Percentiles rank a stretch among this genome's conserved stretches.
phyloP scores from a whole-genome alignment of 1,140 invertebrate genomes.

The Cardiocondyla obscurior region DNA sequence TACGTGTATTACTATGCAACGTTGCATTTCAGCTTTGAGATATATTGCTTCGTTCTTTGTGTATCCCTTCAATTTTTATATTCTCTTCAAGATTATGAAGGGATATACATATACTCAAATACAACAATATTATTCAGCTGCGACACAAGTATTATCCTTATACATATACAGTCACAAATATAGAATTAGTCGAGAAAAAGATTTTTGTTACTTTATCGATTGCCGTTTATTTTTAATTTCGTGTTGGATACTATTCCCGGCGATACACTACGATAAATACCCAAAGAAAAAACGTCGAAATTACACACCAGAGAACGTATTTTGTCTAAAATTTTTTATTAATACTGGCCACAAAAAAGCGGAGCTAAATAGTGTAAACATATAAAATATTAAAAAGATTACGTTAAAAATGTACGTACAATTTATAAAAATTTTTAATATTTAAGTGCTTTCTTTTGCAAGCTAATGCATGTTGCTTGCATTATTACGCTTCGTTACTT shows the following conservation, averaged over 20 bases:
- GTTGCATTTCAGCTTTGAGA: conserved; percentile 13
- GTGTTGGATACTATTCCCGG: too few species aligned
- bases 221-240: too few species aligned
- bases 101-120: conserved; percentile 23
- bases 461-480: not conserved
- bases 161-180: conserved; percentile 16
- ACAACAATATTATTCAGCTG: conserved; percentile 31
- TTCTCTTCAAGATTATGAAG: conserved; percentile 25
- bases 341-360: not conserved
- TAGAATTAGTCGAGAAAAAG: not conserved
- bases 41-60: conserved; percentile 2
- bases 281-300: conserved; percentile 6
- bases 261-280: not conserved
- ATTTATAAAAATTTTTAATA: not conserved
- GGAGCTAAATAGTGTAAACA: conserved; percentile 13
- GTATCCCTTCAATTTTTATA: conserved; percentile 6
- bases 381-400: not conserved
- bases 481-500: conserved; percentile 45
- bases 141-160: conserved; percentile 17
- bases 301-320: conserved; percentile 22
- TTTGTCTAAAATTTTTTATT: conserved; percentile 33
- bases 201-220: conserved; percentile 8
- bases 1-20: not conserved
- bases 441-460: not conserved
- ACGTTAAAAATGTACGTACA: too few species aligned